Base-by-base conservation (phyloP, 2,888 invertebrate genomes). In the Eupithecia abbreviata region DNA sequence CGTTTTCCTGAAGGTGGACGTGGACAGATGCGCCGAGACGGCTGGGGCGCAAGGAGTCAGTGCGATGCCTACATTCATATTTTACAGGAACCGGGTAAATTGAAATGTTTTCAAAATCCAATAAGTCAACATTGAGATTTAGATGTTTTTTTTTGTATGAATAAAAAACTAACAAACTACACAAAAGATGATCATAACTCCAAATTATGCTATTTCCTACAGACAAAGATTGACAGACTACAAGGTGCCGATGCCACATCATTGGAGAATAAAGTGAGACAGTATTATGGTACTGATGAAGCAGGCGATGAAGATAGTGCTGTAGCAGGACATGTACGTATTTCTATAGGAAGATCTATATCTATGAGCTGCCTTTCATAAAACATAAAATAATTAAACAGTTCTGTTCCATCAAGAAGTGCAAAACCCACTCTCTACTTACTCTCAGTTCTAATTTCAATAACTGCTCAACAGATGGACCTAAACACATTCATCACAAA, bases 1-100 rank as follows among this genome's bases (percentile, higher is more conserved):
- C 15, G 96, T 98, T 18, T 99, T 99, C 88, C 92, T 99, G 18
- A 98, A 99, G 93, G 98, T 99, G 10, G 99, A 99, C 91, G 99
- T 99, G 30, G 99, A 99, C 88, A 97, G 97, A 91, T 99, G 98
- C 86, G 97, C 97, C 84, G 98, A 98, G 84, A 98, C 98, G 12
- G 98, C 99, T 2, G 96, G 97, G 45, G 95, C 96, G 15, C 98
- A 99, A 89, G 98, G 98, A 74, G 98, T 99, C 65, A 97, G 97
- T 76, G 98, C 99, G 0, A 99, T 99, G 99, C 99, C 99, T 43
- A 99, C 99, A 0, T 99, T 99, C 89, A 97, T 99, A 83, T 98
- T 99, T 89, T 99, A 98, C 90, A 96, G 98, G 84, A 99, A 98
- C 90, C 96, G 97, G 89, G 97, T 97, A 90, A 68, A 2, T 15